Evolutionary conservation across 2,113 vertebrate genomes (phyloP).

Genomic region (Strix uralensis): DNA sequence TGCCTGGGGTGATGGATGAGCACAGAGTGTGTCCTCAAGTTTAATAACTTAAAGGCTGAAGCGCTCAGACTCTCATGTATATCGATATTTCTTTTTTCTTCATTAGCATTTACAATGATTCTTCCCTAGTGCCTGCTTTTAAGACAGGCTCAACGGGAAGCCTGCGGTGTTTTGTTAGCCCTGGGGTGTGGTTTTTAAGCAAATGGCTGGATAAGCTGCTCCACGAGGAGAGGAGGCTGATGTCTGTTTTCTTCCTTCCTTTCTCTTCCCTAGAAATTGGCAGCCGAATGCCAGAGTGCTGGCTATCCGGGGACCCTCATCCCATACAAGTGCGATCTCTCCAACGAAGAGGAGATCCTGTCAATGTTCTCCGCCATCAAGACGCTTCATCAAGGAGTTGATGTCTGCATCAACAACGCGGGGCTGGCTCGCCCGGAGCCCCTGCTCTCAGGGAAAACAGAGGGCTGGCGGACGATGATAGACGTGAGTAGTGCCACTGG

Average conservation of each 20-base stretch:
- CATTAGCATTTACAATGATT: neutral
- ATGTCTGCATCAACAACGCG: conserved; percentile 96
- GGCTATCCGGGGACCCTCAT: conserved; percentile 90
- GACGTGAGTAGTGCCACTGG: conserved; percentile 77
- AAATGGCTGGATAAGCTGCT: neutral
- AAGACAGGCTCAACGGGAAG: neutral
- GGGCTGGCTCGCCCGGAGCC: conserved; percentile 89
- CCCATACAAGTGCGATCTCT: conserved; percentile 93
- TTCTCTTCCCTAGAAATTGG: conserved; percentile 81
- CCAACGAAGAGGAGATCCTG: conserved; percentile 94
- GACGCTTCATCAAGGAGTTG: conserved; percentile 88
- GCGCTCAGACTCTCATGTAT: neutral
- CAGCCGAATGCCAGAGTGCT: conserved; percentile 93
- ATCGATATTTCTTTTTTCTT: neutral
- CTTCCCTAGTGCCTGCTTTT: neutral
- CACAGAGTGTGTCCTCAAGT: neutral
- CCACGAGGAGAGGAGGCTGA: neutral
- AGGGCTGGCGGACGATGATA: conserved; percentile 95
- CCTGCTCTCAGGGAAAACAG: conserved; percentile 86
- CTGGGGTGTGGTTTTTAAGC: neutral
- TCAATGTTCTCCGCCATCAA: conserved; percentile 96
- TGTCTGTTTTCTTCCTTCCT: conserved; percentile 1
- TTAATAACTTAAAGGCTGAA: neutral
- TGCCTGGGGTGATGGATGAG: neutral
- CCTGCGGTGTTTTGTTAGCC: neutral